Percentiles rank a stretch among this genome's conserved stretches.
phyloP scores from a whole-genome alignment of 2,113 vertebrate genomes.

The Tylochromis polylepis region DNA sequence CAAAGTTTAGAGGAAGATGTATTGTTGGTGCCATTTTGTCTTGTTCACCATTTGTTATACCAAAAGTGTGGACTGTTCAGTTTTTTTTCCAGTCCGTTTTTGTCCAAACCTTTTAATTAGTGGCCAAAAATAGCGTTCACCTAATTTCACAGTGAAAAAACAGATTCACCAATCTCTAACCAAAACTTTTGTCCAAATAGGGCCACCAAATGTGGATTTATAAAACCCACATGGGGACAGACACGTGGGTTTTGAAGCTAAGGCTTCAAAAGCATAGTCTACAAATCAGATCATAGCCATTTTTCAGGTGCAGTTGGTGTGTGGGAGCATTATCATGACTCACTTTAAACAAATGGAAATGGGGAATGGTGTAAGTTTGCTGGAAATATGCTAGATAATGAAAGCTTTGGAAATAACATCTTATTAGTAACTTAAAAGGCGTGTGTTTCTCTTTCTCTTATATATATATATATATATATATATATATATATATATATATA shows the following conservation, averaged over 20 bases:
- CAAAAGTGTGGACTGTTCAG: no score
- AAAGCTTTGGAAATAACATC: background rate
- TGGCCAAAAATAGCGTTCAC: accelerated
- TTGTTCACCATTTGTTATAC: no score
- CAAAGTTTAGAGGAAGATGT: no score
- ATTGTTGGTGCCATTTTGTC: no score
- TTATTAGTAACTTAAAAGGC: background rate
- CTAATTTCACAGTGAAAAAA: background rate
- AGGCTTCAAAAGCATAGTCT: background rate
- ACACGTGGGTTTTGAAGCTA: background rate
- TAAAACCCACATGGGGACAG: background rate
- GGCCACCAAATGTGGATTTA: background rate
- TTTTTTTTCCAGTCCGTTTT: no score
- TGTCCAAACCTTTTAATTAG: no score
- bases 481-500: background rate
- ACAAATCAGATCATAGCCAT: background rate
- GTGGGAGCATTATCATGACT: background rate
- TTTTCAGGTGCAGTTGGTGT: background rate
- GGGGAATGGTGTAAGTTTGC: background rate
- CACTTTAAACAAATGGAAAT: background rate
- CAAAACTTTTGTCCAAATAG: background rate
- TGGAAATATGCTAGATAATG: background rate
- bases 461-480: no score
- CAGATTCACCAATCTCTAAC: background rate
- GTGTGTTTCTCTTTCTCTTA: background rate